phyloP scores from a whole-genome alignment of 2,113 vertebrate species.

The Pluvialis apricaria region DNA sequence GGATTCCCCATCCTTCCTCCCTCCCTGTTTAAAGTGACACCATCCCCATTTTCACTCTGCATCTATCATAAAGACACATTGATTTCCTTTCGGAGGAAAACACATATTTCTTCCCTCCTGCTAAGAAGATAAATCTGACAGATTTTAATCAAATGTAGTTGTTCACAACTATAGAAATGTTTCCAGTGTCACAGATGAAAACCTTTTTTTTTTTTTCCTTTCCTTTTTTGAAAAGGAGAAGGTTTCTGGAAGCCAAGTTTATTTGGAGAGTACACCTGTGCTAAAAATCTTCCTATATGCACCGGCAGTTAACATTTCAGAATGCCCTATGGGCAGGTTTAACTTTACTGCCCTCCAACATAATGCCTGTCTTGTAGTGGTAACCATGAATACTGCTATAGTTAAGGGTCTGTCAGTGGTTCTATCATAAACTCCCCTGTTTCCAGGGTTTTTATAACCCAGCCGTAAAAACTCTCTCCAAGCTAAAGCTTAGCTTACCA shows the following conservation, averaged over 20 bases:
- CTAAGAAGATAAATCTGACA: slow-evolving; percentile 79
- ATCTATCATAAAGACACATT: slow-evolving; percentile 80
- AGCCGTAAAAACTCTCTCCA: slow-evolving; percentile 34
- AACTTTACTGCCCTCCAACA: slow-evolving; percentile 57
- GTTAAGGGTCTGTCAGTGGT: slow-evolving; percentile 45
- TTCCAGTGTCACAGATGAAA: slow-evolving; percentile 27
- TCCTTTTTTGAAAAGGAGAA: background rate
- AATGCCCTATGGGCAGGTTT: slow-evolving; percentile 52
- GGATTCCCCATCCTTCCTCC: background rate
- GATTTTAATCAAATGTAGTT: slow-evolving; percentile 79
- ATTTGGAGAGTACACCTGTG: slow-evolving; percentile 39
- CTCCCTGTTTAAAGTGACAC: slow-evolving; percentile 66
- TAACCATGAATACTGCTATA: slow-evolving; percentile 60
- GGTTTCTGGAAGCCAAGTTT: slow-evolving; percentile 20
- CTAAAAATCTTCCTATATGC: slow-evolving; percentile 41
- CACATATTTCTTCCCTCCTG: slow-evolving; percentile 75
- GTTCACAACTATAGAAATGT: slow-evolving; percentile 70
- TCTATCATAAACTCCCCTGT: slow-evolving; percentile 61
- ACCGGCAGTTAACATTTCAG: slow-evolving; percentile 10
- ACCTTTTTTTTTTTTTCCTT: background rate
- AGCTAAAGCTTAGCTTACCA: slow-evolving; percentile 42
- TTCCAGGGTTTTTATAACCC: slow-evolving; percentile 30
- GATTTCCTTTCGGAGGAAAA: slow-evolving; percentile 77
- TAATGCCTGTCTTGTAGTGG: slow-evolving; percentile 46
- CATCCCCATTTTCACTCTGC: slow-evolving; percentile 44